phyloP scores from a whole-genome alignment of 1,140 invertebrate species.

The Nasonia giraulti region DNA sequence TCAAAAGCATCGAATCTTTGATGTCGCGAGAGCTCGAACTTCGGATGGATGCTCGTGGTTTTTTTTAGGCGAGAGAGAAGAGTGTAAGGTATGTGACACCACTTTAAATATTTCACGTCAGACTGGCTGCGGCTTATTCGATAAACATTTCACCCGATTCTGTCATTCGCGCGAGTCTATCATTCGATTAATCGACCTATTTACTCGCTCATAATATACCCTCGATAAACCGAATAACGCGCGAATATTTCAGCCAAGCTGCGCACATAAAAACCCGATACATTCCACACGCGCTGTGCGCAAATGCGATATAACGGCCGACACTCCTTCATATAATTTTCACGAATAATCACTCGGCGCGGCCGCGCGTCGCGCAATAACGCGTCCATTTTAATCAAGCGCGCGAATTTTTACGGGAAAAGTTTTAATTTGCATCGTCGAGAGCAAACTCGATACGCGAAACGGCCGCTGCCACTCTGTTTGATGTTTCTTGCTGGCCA shows the following conservation, averaged over 20 bases:
- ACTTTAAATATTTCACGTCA: conserved; percentile 30
- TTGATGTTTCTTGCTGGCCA: neutral
- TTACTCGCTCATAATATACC: no score
- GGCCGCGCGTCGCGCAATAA: neutral
- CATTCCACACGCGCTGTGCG: no score
- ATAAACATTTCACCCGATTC: conserved; percentile 4
- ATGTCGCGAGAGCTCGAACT: conserved; percentile 9
- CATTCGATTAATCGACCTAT: no score
- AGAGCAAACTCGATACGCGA: neutral
- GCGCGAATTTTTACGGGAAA: neutral
- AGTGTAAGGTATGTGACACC: neutral
- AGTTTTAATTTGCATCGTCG: neutral
- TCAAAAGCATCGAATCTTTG: conserved; percentile 43
- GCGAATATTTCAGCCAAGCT: no score
- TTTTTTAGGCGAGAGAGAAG: neutral
- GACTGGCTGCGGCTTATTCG: neutral
- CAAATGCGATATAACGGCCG: no score
- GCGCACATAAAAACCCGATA: no score
- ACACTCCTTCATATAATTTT: no score
- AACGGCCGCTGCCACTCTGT: neutral
- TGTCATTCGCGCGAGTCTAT: no score
- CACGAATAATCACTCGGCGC: neutral
- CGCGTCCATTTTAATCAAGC: conserved; percentile 10
- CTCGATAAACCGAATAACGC: no score
- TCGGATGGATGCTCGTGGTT: neutral